A percentile compares a stretch with the other conserved stretches of the same genome.
phyloP scores from a whole-genome alignment of 2,888 invertebrate genomes.

The Nesidiocoris tenuis region DNA sequence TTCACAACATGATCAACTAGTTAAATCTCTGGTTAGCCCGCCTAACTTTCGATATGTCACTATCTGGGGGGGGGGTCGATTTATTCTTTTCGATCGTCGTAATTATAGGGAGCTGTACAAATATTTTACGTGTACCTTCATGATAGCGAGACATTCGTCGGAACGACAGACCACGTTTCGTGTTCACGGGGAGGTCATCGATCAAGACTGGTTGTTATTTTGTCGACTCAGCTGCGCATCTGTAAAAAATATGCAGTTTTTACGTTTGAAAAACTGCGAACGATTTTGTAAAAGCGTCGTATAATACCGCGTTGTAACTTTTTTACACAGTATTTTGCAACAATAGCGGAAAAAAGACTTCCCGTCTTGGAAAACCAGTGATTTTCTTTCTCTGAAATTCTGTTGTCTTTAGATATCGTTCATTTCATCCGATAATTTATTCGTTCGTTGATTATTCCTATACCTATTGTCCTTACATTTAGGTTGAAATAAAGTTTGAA shows the following conservation, averaged over 20 bases:
- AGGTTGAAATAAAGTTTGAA: background rate
- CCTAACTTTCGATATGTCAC: no score
- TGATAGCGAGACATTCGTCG: no score
- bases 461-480: background rate
- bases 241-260: background rate
- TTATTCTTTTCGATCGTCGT: no score
- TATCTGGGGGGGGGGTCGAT: no score
- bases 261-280: background rate
- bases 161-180: background rate
- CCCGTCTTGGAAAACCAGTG: background rate
- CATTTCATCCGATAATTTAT: background rate
- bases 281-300: background rate
- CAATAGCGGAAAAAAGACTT: background rate
- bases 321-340: background rate
- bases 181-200: background rate
- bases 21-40: no score
- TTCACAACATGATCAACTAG: no score
- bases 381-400: background rate
- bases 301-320: background rate
- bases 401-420: background rate
- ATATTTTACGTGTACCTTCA: no score
- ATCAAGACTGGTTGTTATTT: background rate
- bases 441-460: background rate
- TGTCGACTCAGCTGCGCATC: background rate
- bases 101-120: no score